A percentile compares a stretch with the other conserved stretches of the same genome.
Evolutionary conservation across 2,888 invertebrate genomes (phyloP).

Genomic region (Phorcus lineatus): DNA sequence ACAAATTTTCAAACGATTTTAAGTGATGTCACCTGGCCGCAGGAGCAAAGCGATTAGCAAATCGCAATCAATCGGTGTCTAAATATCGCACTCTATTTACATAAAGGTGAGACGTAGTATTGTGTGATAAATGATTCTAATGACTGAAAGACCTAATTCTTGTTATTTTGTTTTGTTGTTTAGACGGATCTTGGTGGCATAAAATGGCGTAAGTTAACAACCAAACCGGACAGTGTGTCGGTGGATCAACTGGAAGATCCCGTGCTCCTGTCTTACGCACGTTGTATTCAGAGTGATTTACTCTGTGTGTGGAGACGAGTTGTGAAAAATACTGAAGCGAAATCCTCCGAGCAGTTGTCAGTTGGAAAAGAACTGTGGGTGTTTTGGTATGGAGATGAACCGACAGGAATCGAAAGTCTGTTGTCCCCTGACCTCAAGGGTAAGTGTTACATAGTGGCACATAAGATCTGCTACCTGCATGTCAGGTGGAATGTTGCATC

Average conservation of each 20-base stretch:
- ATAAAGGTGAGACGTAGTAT: not conserved
- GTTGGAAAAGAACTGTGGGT: slow-evolving; percentile 95
- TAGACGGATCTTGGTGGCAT: slow-evolving; percentile 99
- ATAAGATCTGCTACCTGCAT: not conserved
- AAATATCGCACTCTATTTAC: slow-evolving; percentile 20
- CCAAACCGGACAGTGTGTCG: slow-evolving; percentile 51
- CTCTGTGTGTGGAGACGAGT: slow-evolving; percentile 98
- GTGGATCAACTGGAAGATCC: slow-evolving; percentile 74
- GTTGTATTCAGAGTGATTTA: slow-evolving; percentile 85
- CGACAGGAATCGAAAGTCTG: slow-evolving; percentile 63
- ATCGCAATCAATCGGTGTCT: slow-evolving; percentile 17
- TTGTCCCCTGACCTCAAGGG: slow-evolving; percentile 88
- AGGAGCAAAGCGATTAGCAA: slow-evolving; percentile 5
- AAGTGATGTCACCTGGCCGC: slow-evolving; percentile 9
- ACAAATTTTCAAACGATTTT: slow-evolving; percentile 8
- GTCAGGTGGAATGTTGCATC: slow-evolving; percentile 6
- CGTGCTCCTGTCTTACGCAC: slow-evolving; percentile 76
- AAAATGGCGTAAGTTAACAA: slow-evolving; percentile 91
- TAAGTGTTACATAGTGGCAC: slow-evolving; percentile 77
- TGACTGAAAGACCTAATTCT: not conserved
- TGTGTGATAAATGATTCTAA: not conserved
- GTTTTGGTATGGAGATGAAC: slow-evolving; percentile 97
- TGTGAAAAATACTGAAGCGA: slow-evolving; percentile 59
- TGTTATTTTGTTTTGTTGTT: slow-evolving; percentile 70
- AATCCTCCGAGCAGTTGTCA: slow-evolving; percentile 56